Evolutionary conservation across 1,140 invertebrate genomes (phyloP).

Genomic region (Zophobas atratus): DNA sequence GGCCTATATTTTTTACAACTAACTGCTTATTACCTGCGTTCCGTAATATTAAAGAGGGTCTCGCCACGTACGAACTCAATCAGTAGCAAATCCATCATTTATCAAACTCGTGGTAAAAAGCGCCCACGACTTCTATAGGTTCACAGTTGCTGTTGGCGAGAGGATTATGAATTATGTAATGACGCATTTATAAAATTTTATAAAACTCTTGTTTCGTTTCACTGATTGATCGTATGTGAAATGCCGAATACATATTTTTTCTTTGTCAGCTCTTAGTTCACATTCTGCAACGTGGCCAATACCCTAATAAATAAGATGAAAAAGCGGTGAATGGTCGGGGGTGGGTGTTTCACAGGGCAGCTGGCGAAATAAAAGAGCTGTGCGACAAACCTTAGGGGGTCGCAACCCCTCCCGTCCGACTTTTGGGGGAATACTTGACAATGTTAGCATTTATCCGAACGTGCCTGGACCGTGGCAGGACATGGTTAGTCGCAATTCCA

Average conservation of each 20-base stretch:
- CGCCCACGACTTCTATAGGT: too few relatives aligned
- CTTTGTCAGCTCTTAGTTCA: constrained; percentile 44
- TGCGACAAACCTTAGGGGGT: constrained; percentile 66
- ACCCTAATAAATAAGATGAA: constrained; percentile 64
- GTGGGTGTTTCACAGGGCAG: constrained; percentile 66
- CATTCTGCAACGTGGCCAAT: constrained; percentile 60
- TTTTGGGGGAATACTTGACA: constrained; percentile 65
- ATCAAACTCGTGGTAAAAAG: background rate
- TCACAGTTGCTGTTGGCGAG: background rate
- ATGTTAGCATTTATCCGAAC: constrained; percentile 66
- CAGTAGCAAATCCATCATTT: constrained; percentile 4
- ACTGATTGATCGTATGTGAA: too few relatives aligned
- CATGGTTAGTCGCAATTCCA: constrained; percentile 57
- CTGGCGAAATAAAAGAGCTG: constrained; percentile 66
- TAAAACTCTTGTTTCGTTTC: too few relatives aligned
- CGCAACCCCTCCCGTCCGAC: constrained; percentile 61
- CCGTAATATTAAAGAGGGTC: constrained; percentile 6
- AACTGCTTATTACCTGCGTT: constrained; percentile 12
- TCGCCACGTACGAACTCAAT: too few relatives aligned
- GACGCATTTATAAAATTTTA: too few relatives aligned
- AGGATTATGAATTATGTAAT: background rate
- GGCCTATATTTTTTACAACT: constrained; percentile 49
- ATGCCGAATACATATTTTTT: too few relatives aligned
- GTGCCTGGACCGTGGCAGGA: constrained; percentile 60
- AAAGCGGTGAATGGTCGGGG: constrained; percentile 65